Percentiles rank a stretch among this genome's conserved stretches.
phyloP scores from a whole-genome alignment of 2,113 vertebrate genomes.

The Gadus macrocephalus region DNA sequence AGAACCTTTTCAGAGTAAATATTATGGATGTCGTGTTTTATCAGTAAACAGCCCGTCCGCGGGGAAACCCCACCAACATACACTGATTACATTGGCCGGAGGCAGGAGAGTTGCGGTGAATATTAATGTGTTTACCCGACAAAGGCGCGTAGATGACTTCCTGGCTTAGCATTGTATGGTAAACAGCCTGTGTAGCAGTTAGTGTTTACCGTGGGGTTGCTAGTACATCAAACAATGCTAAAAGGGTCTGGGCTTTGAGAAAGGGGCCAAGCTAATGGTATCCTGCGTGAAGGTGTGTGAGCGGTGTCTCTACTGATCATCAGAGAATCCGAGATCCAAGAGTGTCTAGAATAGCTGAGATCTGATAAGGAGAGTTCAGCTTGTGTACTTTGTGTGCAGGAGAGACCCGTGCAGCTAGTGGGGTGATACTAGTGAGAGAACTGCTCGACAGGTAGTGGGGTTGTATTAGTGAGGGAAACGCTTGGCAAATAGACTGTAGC shows the following conservation, averaged over 20 bases:
- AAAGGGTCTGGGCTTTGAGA: neutral
- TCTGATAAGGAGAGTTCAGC: too few relatives aligned
- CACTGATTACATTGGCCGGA: conserved; percentile 25
- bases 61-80: conserved; percentile 22
- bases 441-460: too few relatives aligned
- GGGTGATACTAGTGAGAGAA: too few relatives aligned
- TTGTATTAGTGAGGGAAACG: too few relatives aligned
- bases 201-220: conserved; percentile 2
- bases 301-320: conserved; percentile 1
- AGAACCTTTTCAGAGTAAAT: conserved; percentile 16
- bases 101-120: conserved; percentile 13
- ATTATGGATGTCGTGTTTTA: conserved; percentile 25
- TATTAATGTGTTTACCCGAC: conserved; percentile 23
- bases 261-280: neutral
- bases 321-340: too few relatives aligned
- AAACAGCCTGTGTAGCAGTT: neutral
- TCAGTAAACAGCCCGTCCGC: conserved; percentile 18
- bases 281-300: conserved; percentile 1
- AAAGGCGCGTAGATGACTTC: conserved; percentile 3
- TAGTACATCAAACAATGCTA: neutral
- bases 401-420: too few relatives aligned
- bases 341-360: too few relatives aligned
- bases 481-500: too few relatives aligned
- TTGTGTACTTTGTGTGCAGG: too few relatives aligned
- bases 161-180: neutral